Evolutionary conservation across 2,888 invertebrate genomes (phyloP), one percentile per base, ranked within the genome.

Genomic region (Osmoderma eremita): DNA sequence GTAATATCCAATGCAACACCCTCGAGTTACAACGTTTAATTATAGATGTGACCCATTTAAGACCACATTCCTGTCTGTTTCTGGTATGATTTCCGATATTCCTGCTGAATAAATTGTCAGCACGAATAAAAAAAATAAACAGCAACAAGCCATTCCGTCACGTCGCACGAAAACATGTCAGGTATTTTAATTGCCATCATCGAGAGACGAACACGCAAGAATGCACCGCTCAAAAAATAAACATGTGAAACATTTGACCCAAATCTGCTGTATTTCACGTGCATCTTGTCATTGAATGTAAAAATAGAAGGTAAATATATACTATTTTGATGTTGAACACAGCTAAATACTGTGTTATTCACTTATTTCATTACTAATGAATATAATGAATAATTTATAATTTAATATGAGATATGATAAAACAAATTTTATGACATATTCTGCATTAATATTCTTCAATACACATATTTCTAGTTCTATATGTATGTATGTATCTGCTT

Each of bases 41-140:
- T 61, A 61, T 61, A 61, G 58, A 61, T 61, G 30, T 61, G 45
- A 61, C 58, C 58, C 36, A 61, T 61, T 61, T 61, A 48, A 30
- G 10, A 61, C 13, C 36, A 13, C 58, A 61, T 61, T 61, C 58
- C 58, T 45, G 48, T 10, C 45, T 48, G 58, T 61, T 45, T 58
- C 10, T 20, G 30, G 24, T 18, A 36, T 18, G 36, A 45, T 61
- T 61, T 61, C 58, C 58, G 58, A 45, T 61, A 48, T 61, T 30
- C 48, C 45, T 61, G 45, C 30, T 24, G 30, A 58, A 58, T 58
- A 58, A 61, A 48, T 61, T 61, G 36, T 48, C 45, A 45, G 22
- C 30, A 30, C 36, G 58, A 15, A 3, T 18, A 24, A 61, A 61
- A 56, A 56, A 58, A 24, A 61, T 18, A 54, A 38, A 54, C 18